Percentiles rank a stretch among this genome's conserved stretches.
Evolutionary conservation across 2,113 vertebrate genomes (phyloP).

Genomic region (Melanotaenia duboulayi): DNA sequence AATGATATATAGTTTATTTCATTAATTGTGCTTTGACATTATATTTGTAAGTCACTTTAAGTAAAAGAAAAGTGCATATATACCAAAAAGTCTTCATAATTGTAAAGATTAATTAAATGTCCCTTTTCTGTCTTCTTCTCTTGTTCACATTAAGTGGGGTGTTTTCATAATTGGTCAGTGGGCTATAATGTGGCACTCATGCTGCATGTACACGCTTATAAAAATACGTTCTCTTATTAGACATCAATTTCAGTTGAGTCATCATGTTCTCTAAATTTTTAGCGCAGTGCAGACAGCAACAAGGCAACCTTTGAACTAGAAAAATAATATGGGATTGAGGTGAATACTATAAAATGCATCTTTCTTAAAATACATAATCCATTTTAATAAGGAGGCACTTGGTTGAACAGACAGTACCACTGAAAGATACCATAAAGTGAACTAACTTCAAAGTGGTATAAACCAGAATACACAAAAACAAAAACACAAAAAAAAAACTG

Average conservation of each 20-base stretch:
- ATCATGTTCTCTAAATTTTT: background rate
- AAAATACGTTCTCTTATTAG: fast-evolving
- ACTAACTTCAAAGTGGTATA: background rate
- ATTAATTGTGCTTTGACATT: background rate
- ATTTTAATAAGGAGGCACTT: background rate
- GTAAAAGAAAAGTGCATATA: too few species aligned
- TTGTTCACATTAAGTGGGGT: too few species aligned
- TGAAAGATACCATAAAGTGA: background rate
- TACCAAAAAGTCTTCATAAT: background rate
- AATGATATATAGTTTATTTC: background rate
- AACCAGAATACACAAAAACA: too few species aligned
- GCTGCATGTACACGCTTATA: background rate
- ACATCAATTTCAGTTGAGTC: background rate
- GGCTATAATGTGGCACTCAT: background rate
- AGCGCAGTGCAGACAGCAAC: background rate
- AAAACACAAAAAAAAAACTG: too few species aligned
- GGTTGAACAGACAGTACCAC: background rate
- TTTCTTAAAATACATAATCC: background rate
- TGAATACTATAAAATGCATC: background rate
- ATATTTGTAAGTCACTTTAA: background rate
- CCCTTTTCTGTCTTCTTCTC: too few species aligned
- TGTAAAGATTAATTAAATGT: background rate
- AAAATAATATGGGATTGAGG: background rate
- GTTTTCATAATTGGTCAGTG: background rate
- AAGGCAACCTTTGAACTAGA: background rate